These are phyloP conservation scores for Drosophila melanosoma DNA, from an alignment of 2,888 invertebrate species.

Conservation along the genomic window DNA sequence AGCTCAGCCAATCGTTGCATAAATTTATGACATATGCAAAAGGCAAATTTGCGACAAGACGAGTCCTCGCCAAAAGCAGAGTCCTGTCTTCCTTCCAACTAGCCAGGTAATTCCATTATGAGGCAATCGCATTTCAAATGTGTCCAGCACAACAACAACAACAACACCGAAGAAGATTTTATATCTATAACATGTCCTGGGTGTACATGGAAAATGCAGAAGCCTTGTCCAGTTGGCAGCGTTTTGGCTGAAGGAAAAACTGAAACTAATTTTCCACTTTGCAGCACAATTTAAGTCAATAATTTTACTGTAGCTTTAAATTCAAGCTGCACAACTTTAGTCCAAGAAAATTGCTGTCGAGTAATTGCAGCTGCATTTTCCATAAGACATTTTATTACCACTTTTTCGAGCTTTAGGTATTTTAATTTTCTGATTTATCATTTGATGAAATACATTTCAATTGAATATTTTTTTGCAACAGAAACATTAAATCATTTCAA, in stretches of 20 bases:
- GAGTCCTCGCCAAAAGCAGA: slow-evolving; percentile 1
- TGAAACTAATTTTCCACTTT: slow-evolving; percentile 82
- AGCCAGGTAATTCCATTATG: slow-evolving; percentile 68
- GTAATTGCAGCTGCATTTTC: slow-evolving; percentile 3
- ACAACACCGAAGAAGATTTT: slow-evolving; percentile 9
- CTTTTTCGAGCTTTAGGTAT: neutral
- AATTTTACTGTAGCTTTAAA: slow-evolving; percentile 56
- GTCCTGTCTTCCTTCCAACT: slow-evolving; percentile 16
- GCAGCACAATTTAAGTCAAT: slow-evolving; percentile 73
- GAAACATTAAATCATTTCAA: neutral
- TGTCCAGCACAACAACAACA: slow-evolving; percentile 21
- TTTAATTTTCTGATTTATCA: neutral
- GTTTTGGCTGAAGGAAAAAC: slow-evolving; percentile 36
- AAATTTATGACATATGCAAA: slow-evolving; percentile 70
- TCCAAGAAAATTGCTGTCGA: neutral
- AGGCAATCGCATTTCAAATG: slow-evolving; percentile 63
- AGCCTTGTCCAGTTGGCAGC: slow-evolving; percentile 26
- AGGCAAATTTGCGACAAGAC: slow-evolving; percentile 13
- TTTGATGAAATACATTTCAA: neutral
- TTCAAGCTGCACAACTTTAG: slow-evolving; percentile 6
- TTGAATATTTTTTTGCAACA: neutral
- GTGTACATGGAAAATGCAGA: slow-evolving; percentile 20
- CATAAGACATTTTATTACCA: neutral
- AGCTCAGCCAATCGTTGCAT: slow-evolving; percentile 72
- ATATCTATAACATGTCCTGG: slow-evolving; percentile 19